phyloP scores from a whole-genome alignment of 2,888 invertebrate genomes.

The Caenorhabditis panamensis region DNA sequence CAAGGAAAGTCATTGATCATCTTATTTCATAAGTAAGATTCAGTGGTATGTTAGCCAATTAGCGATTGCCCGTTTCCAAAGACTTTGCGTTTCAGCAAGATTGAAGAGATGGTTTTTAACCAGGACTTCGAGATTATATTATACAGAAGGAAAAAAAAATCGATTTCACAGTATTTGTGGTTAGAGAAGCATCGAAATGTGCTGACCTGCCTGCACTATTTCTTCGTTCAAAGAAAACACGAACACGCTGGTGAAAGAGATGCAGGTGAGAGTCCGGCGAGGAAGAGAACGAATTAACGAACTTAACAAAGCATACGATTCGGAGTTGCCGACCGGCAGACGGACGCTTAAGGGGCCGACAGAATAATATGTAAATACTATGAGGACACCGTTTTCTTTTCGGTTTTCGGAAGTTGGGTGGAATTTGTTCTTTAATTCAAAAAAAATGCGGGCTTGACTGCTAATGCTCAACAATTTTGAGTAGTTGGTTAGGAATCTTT shows the following conservation, averaged over 20 bases:
- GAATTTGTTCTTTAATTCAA: no score
- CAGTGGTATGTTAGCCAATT: no score
- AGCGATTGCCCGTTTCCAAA: no score
- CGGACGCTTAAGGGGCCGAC: not conserved
- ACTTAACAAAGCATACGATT: slow-evolving; percentile 49
- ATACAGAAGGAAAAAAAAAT: no score
- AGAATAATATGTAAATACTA: not conserved
- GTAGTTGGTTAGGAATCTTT: not conserved
- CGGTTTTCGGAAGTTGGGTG: no score
- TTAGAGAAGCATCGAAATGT: not conserved
- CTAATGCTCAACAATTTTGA: no score
- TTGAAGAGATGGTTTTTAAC: not conserved
- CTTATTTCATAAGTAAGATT: no score
- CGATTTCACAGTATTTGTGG: no score
- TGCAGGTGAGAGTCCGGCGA: slow-evolving; percentile 9
- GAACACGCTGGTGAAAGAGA: slow-evolving; percentile 3
- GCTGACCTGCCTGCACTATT: not conserved
- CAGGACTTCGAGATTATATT: no score
- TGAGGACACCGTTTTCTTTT: not conserved
- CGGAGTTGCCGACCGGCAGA: slow-evolving; percentile 10
- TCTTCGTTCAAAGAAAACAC: not conserved
- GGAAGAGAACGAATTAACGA: slow-evolving; percentile 43
- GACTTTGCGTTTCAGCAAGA: no score
- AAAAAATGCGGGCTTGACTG: no score
- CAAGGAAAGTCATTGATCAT: no score